phyloP scores from a whole-genome alignment of 1,140 invertebrate genomes.

The Drosophila pallidifrons region DNA sequence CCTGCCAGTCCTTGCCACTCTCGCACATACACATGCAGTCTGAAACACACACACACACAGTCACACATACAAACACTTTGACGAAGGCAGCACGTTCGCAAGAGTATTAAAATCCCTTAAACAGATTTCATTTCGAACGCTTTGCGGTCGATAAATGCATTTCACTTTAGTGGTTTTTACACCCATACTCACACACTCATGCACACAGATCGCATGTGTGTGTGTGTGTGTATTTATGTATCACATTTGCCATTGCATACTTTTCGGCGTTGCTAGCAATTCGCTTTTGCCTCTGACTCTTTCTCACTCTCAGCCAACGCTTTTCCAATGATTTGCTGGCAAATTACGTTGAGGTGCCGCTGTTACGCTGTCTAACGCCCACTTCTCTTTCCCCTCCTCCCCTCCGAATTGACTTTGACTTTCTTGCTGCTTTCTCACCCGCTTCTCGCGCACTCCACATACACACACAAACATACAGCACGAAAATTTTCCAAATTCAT shows the following conservation, averaged over 20 bases:
- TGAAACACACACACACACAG: neutral
- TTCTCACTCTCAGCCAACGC: slow-evolving; percentile 12
- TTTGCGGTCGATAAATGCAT: slow-evolving; percentile 84
- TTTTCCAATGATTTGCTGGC: slow-evolving; percentile 81
- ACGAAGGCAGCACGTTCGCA: slow-evolving; percentile 71
- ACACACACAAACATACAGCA: slow-evolving; percentile 4
- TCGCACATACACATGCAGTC: neutral
- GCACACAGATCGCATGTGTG: neutral
- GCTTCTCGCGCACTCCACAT: slow-evolving; percentile 41
- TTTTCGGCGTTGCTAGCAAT: slow-evolving; percentile 61
- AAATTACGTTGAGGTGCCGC: slow-evolving; percentile 76
- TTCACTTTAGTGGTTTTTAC: slow-evolving; percentile 81
- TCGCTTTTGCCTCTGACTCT: slow-evolving; percentile 24
- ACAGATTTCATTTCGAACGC: slow-evolving; percentile 84
- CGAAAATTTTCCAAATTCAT: slow-evolving; percentile 81
- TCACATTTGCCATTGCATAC: slow-evolving; percentile 76
- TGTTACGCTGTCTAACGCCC: slow-evolving; percentile 34
- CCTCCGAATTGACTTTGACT: slow-evolving; percentile 17
- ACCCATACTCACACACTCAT: slow-evolving; percentile 42
- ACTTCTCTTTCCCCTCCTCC: neutral
- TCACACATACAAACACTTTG: slow-evolving; percentile 10
- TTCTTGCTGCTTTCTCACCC: slow-evolving; percentile 16
- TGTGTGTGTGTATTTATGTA: slow-evolving; percentile 51
- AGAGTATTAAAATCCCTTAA: slow-evolving; percentile 84
- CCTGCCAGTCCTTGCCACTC: slow-evolving; percentile 43